phyloP scores from a whole-genome alignment of 2,113 vertebrate species.

The Andinoacara biseriatus region DNA sequence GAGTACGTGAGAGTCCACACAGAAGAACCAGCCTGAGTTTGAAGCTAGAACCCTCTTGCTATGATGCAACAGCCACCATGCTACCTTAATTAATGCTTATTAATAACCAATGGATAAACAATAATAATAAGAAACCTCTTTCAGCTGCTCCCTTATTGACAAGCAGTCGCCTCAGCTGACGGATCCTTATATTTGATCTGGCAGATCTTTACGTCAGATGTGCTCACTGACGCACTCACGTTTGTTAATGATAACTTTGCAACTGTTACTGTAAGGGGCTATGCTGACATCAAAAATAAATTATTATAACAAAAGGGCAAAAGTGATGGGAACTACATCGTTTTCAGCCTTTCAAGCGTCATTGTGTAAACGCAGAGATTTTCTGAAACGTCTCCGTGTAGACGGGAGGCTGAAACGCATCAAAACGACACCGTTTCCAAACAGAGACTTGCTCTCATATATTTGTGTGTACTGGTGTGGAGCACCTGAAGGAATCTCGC shows the following conservation, averaged over 20 bases:
- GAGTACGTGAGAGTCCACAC: background rate
- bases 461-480: background rate
- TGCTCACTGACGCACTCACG: background rate
- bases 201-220: too few species aligned
- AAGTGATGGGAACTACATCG: too few species aligned
- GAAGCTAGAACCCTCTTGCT: background rate
- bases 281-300: background rate
- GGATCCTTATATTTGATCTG: too few species aligned
- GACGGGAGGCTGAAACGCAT: too few species aligned
- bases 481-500: slow-evolving; percentile 23
- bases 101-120: background rate
- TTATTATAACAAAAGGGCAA: background rate
- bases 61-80: background rate
- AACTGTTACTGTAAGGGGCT: fast-evolving
- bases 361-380: too few species aligned
- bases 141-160: too few species aligned
- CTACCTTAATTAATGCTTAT: background rate
- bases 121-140: background rate
- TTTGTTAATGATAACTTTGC: background rate
- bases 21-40: background rate
- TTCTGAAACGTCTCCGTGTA: too few species aligned
- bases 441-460: background rate
- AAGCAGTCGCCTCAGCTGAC: too few species aligned
- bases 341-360: too few species aligned
- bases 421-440: too few species aligned